These are phyloP conservation scores for Amiota communis DNA, from an alignment of 2,888 invertebrate genomes.

Conservation along the genomic window DNA sequence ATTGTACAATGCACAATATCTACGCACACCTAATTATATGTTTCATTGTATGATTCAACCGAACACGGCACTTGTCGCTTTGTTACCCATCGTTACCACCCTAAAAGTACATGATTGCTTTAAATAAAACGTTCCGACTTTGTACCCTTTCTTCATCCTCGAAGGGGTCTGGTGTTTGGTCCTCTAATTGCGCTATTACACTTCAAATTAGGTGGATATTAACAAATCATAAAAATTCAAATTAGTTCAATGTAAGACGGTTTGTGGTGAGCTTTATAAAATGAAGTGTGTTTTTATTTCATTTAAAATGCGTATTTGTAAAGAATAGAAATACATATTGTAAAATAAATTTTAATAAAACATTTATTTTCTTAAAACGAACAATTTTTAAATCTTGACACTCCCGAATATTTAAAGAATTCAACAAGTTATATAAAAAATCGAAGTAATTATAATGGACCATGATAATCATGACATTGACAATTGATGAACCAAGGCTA, in stretches of 20 bases:
- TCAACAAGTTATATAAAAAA: too few relatives aligned
- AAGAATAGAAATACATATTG: too few relatives aligned
- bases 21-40: constrained; percentile 42
- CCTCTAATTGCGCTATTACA: constrained; percentile 71
- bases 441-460: too few relatives aligned
- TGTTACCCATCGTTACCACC: not conserved
- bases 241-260: constrained; percentile 16
- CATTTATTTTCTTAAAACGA: too few relatives aligned
- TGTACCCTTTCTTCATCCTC: constrained; percentile 30
- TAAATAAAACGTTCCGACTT: constrained; percentile 48
- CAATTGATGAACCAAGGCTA: too few relatives aligned
- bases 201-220: constrained; percentile 71
- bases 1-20: constrained; percentile 5
- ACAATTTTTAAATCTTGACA: too few relatives aligned
- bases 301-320: too few relatives aligned
- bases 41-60: constrained; percentile 41
- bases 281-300: not conserved
- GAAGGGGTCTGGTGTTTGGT: not conserved
- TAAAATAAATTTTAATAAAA: too few relatives aligned
- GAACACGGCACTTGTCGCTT: constrained; percentile 33
- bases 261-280: not conserved
- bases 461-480: too few relatives aligned
- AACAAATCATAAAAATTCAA: constrained; percentile 36
- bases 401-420: too few relatives aligned
- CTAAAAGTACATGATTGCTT: not conserved